Conservation (phyloP, 2,797 vertebrate genomes). For the Choloepus didactylus region DNA sequence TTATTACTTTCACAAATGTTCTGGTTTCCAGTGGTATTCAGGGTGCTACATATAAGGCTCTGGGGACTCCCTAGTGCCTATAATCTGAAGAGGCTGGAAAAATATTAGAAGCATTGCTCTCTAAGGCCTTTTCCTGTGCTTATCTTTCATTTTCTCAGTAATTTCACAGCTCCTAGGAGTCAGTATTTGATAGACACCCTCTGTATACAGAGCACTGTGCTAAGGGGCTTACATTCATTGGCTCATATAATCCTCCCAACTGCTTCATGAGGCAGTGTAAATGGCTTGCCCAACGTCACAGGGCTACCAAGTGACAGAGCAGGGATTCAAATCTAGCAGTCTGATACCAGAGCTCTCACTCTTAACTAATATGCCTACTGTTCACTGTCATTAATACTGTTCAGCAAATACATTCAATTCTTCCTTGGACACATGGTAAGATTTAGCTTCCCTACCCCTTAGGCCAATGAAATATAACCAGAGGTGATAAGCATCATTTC, state of each 20-base stretch:
- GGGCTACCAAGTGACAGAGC: not conserved
- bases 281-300: not conserved
- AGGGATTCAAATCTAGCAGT: not conserved
- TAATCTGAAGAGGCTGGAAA: not conserved
- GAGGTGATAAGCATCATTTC: not conserved
- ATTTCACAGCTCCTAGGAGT: not conserved
- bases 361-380: not conserved
- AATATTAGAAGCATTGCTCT: not conserved
- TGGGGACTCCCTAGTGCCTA: not conserved
- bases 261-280: not conserved
- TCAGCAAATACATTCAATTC: not conserved
- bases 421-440: not conserved
- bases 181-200: not conserved
- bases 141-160: not conserved
- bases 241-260: not conserved
- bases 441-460: not conserved
- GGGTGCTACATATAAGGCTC: not conserved
- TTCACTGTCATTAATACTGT: not conserved
- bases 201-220: not conserved
- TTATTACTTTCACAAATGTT: not conserved
- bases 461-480: not conserved
- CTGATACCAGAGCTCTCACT: not conserved
- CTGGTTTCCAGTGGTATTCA: not conserved
- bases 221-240: not conserved
- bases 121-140: not conserved